phyloP scores from a whole-genome alignment of 2,113 vertebrate genomes.

The Epinephelus lanceolatus region DNA sequence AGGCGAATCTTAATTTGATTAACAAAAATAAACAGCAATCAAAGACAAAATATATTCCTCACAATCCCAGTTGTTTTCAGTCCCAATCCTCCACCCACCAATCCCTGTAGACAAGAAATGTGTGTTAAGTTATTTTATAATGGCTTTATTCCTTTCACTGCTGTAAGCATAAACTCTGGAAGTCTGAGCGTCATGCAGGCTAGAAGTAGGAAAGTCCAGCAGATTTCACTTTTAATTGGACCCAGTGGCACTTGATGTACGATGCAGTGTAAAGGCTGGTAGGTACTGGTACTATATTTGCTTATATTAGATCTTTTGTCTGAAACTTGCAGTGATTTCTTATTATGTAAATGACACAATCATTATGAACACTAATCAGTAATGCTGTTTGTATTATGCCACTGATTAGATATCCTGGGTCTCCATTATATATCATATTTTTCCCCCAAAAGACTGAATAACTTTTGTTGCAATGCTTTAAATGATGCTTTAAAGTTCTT shows the following conservation, averaged over 20 bases:
- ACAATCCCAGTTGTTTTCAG: background rate
- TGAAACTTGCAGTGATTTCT: background rate
- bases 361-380: background rate
- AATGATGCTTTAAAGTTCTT: too few relatives aligned
- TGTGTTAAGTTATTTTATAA: background rate
- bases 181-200: background rate
- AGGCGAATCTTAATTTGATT: background rate
- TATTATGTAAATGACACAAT: background rate
- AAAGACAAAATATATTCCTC: background rate
- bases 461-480: too few relatives aligned
- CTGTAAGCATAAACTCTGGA: background rate
- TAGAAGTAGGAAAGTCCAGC: background rate
- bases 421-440: background rate
- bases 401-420: background rate
- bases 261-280: constrained; percentile 5
- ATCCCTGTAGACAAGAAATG: background rate
- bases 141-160: background rate
- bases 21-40: background rate
- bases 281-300: background rate
- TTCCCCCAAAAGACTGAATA: too few relatives aligned
- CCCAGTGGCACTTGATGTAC: background rate
- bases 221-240: constrained; percentile 32
- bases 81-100: background rate
- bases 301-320: background rate
- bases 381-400: background rate